Base-by-base conservation (phyloP, 2,888 invertebrate species). In the Andrena praecox region DNA sequence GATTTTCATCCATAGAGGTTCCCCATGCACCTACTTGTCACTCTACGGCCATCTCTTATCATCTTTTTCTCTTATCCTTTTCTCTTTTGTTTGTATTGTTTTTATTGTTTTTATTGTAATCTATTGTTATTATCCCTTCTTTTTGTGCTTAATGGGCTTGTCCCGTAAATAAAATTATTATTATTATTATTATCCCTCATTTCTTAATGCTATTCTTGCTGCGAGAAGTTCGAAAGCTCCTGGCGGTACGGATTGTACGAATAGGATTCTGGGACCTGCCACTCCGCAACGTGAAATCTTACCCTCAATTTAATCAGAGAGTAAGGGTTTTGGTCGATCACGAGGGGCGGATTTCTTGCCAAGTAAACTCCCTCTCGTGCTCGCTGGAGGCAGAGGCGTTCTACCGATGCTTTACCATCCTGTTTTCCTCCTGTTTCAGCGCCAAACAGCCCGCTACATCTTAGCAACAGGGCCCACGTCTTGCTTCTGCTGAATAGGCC, bases 401-500 rank as follows among this genome's bases (percentile, higher is more conserved):
- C 63, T 42, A 60, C 33, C 35, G 42, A 71, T 67, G 68, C 75
- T 85, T 82, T 81, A 82, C 56, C 71, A 74, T 42, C 63, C 63
- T 84, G 80, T 85, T 84, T 82, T 78, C 82, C 16, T 89, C 88
- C 85, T 85, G 87, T 95, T 95, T 52, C 95, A 96, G 96, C 95
- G 87, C 96, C 96, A 54, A 94, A 95, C 83, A 96, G 96, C 91
- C 96, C 96, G 87, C 94, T 96, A 87, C 94, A 96, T 83, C 94
- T 96, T 63, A 95, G 96, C 88, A 95, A 96, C 92, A 95, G 96
- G 81, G 96, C 96, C 27, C 95, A 96, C 92, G 96, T 96, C 59
- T 94, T 96, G 84, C 95, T 95, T 79, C 94, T 95, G 84, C 93
- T 96, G 86, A 96, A 95, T 86, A 94, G 95, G 89, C 95, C 95